Evolutionary conservation across 2,113 vertebrate species (phyloP).

Genomic region (Bucco capensis): DNA sequence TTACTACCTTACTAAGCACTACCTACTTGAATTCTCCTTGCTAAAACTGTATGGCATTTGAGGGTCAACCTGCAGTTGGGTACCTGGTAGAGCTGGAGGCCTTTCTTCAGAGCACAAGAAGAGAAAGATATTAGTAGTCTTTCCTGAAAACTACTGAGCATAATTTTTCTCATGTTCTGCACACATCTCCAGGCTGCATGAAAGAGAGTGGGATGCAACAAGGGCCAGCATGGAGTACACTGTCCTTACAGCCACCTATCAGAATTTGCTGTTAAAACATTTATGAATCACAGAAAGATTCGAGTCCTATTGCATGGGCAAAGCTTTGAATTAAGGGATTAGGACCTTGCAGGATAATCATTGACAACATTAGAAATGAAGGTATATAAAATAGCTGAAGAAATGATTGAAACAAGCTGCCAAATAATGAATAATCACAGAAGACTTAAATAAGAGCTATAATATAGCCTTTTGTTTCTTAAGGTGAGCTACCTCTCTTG

Average conservation of each 20-base stretch:
- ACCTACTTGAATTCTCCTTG: background rate
- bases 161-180: background rate
- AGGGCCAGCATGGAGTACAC: background rate
- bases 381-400: background rate
- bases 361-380: constrained; percentile 6
- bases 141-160: background rate
- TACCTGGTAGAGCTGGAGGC: background rate
- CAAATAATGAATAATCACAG: background rate
- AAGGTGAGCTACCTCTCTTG: background rate
- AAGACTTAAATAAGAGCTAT: background rate
- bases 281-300: background rate
- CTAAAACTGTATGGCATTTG: background rate
- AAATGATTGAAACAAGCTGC: background rate
- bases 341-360: background rate
- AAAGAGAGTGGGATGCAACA: accelerated
- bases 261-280: background rate
- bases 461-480: background rate
- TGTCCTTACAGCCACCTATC: background rate
- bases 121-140: background rate
- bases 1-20: background rate
- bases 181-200: background rate
- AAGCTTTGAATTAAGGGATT: background rate
- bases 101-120: background rate
- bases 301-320: background rate
- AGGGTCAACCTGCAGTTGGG: background rate